phyloP scores from a whole-genome alignment of 2,113 vertebrate genomes.

The Menidia beryllina region DNA sequence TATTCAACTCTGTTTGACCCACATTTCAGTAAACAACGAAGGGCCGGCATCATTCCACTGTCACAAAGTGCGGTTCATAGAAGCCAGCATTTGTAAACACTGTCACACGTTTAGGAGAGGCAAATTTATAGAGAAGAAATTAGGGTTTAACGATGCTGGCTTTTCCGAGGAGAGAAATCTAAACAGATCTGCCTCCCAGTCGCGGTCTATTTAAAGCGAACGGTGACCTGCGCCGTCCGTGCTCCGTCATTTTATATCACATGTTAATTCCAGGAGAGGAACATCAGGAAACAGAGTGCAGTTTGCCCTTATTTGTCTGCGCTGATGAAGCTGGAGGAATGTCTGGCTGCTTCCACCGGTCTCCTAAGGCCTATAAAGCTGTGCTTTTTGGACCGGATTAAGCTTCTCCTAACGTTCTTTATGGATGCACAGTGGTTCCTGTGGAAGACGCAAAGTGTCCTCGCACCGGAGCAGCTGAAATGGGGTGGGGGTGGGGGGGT shows the following conservation, averaged over 20 bases:
- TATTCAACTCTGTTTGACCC: neutral
- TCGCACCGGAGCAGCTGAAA: neutral
- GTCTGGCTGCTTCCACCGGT: neutral
- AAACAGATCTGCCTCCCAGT: slow-evolving; percentile 24
- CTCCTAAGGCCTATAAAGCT: slow-evolving; percentile 12
- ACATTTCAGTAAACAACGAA: slow-evolving; percentile 1
- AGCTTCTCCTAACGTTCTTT: slow-evolving; percentile 1
- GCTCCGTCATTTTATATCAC: slow-evolving; percentile 23
- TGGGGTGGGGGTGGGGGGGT: too few species aligned
- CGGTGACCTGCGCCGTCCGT: neutral
- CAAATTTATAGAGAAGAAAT: slow-evolving; percentile 5
- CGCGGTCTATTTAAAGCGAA: slow-evolving; percentile 18
- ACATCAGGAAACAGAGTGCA: slow-evolving; percentile 1
- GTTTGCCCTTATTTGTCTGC: neutral
- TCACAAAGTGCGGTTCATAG: neutral
- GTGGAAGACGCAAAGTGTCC: neutral
- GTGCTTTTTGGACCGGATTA: slow-evolving; percentile 8
- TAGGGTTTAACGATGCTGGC: neutral
- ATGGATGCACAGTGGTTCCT: slow-evolving; percentile 5
- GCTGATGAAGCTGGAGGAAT: neutral
- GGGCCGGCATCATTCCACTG: neutral
- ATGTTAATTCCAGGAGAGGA: slow-evolving; percentile 8
- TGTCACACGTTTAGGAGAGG: neutral
- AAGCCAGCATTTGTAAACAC: slow-evolving; percentile 18
- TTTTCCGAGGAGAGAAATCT: neutral